Evolutionary conservation across 2,888 invertebrate species (phyloP), one percentile per base, ranked within the genome.

Genomic region (Sphaerophoria taeniata): DNA sequence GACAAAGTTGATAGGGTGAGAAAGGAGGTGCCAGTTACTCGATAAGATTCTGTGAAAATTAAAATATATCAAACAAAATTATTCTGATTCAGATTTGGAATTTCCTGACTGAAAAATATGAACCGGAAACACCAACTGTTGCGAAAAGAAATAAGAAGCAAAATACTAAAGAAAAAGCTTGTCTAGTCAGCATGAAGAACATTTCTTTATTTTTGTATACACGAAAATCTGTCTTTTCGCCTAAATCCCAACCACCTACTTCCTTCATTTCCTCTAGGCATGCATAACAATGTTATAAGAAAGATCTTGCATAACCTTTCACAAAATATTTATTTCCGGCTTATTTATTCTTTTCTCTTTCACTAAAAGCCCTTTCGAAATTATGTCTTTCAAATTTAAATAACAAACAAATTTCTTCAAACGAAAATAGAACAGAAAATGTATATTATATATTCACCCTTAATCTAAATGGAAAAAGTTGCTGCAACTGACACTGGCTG

Each of bases 271-370:
- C 24, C 24, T 16, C 11, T 36, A 36, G 33, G 56, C 39, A 39
- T 39, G n/a, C 12, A 11, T 11, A 24, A 31, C 3, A 60, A 60
- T 12, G 24, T 24, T 39, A 24, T 11, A n/a, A 16, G 16, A 24
- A 43, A 39, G 24, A 56, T n/a, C 60, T 60, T 60, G 60, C 60
- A 60, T 60, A 60, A 60, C 60, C 24, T 36, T 49, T 16, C 6
- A 43, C 6, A 16, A 16, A 11, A 60, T 31, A 39, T 60, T 60
- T 43, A 39, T 60, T 36, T 43, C 60, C 60, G 60, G 60, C 60
- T 39, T 60, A 60, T 60, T 43, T 60, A 60, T 43, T 6, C 9
- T 43, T 39, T 39, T 39, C 9, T 39, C 3, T 58, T 58, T 34
- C 7, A 34, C 34, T 34, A 6, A 60, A 39, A 60, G 60, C 60